phyloP scores from a whole-genome alignment of 2,888 invertebrate species.

The Bembecia ichneumoniformis region DNA sequence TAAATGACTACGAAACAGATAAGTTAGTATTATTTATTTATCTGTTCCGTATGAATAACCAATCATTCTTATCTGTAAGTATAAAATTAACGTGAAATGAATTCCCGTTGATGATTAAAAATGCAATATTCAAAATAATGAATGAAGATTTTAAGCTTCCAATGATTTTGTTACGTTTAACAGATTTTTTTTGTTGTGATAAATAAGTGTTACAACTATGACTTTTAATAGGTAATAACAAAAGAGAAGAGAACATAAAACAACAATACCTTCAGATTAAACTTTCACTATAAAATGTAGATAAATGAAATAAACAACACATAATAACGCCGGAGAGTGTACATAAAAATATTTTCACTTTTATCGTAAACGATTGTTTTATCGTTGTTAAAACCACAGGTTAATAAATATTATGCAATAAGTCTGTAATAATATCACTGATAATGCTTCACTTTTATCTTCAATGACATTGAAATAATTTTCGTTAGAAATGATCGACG shows the following conservation, averaged over 20 bases:
- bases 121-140: too few relatives aligned
- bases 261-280: conserved; percentile 2
- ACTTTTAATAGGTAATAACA: neutral
- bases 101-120: too few relatives aligned
- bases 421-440: neutral
- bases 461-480: neutral
- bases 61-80: too few relatives aligned
- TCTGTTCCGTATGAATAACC: too few relatives aligned
- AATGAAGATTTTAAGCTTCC: too few relatives aligned
- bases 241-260: neutral
- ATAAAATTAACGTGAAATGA: too few relatives aligned
- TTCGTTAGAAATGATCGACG: neutral
- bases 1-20: too few relatives aligned
- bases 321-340: conserved; percentile 3
- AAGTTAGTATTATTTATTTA: too few relatives aligned
- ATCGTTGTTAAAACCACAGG: neutral
- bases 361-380: too few relatives aligned
- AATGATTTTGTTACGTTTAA: too few relatives aligned
- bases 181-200: too few relatives aligned
- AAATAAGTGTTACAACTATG: too few relatives aligned
- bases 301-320: conserved; percentile 1
- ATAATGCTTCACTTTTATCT: neutral
- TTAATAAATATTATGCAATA: neutral
- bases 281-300: conserved; percentile 5
- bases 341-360: neutral